Conservation (phyloP, 2,113 vertebrate genomes). For the Ploceus nigricollis region DNA sequence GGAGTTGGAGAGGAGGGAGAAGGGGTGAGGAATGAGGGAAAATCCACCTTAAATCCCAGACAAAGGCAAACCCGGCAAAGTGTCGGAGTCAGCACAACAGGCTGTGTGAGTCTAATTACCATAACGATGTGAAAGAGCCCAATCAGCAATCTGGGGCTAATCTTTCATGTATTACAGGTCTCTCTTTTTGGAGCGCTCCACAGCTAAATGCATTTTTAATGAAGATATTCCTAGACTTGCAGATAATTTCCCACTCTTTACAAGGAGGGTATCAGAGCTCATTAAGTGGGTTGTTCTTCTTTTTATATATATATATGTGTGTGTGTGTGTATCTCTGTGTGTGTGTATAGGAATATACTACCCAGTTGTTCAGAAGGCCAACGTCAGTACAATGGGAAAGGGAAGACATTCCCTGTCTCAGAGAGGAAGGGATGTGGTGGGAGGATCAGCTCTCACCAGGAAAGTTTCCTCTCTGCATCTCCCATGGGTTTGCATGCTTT, state of each 20-base stretch:
- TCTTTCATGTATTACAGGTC: conserved; percentile 86
- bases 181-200: conserved; percentile 71
- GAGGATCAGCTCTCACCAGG: accelerated
- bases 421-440: neutral
- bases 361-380: neutral
- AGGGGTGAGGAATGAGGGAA: neutral
- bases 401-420: neutral
- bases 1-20: neutral
- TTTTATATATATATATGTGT: too few species aligned
- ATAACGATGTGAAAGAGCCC: conserved; percentile 84
- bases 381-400: neutral
- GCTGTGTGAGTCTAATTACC: conserved; percentile 76
- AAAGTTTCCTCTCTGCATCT: neutral
- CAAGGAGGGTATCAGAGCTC: conserved; percentile 69
- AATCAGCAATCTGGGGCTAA: conserved; percentile 85
- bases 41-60: conserved; percentile 76
- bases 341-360: neutral
- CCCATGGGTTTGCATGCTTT: neutral
- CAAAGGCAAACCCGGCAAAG: conserved; percentile 73
- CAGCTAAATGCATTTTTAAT: conserved; percentile 84
- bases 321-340: accelerated
- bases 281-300: conserved; percentile 65
- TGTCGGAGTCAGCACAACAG: conserved; percentile 80
- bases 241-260: conserved; percentile 77
- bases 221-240: conserved; percentile 77